Evolutionary conservation across 2,888 invertebrate genomes (phyloP).

Genomic region (Chloroclystis v-ata): DNA sequence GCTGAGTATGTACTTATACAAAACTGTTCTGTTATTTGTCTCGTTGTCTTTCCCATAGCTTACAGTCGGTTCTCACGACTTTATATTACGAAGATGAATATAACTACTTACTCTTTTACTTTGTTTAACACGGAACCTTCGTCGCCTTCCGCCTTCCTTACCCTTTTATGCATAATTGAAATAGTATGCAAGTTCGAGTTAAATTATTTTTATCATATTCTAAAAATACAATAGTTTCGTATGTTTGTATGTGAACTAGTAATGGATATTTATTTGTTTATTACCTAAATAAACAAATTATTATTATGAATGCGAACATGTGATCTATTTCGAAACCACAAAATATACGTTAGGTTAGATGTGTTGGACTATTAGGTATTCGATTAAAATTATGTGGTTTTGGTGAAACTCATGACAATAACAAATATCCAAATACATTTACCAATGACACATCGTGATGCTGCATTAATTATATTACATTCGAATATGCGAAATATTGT

Average conservation of each 20-base stretch:
- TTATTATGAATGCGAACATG: no score
- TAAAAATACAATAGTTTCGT: no score
- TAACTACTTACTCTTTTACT: no score
- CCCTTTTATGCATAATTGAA: no score
- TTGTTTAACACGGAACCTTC: no score
- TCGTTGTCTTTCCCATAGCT: conserved; percentile 26
- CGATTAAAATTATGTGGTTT: conserved; percentile 53
- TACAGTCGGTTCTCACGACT: conserved; percentile 35
- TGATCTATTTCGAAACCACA: conserved; percentile 40
- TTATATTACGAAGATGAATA: conserved; percentile 24
- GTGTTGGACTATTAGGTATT: conserved; percentile 52
- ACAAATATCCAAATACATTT: conserved; percentile 36
- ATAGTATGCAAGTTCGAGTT: no score
- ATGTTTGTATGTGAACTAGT: no score
- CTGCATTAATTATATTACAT: no score
- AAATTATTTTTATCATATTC: no score
- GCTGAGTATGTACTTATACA: conserved; percentile 26
- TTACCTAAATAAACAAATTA: no score
- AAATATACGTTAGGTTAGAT: conserved; percentile 47
- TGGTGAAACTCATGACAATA: conserved; percentile 45
- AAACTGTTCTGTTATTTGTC: conserved; percentile 34
- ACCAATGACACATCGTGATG: background rate
- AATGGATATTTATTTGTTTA: no score
- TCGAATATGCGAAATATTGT: background rate
- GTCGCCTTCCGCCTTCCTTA: no score